phyloP scores from a whole-genome alignment of 1,140 invertebrate genomes.

The Aplysia californica region DNA sequence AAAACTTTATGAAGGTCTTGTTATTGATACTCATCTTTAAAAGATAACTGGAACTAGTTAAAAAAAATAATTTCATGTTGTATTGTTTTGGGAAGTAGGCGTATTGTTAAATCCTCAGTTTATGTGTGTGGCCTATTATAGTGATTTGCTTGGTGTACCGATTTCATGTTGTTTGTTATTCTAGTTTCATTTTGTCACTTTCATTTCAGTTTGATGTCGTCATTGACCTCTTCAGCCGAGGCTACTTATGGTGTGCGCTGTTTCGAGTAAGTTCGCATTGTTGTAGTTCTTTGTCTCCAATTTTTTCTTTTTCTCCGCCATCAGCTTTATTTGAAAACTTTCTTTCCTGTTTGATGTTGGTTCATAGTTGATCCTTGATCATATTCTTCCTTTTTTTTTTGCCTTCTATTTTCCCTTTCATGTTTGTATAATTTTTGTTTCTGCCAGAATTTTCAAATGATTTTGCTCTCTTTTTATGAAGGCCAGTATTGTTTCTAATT shows the following conservation, averaged over 20 bases:
- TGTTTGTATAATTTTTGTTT: not conserved
- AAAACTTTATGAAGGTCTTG: too few relatives aligned
- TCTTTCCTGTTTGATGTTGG: not conserved
- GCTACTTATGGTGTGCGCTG: conserved; percentile 51
- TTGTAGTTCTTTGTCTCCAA: not conserved
- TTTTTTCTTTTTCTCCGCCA: too few relatives aligned
- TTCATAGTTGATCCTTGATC: not conserved
- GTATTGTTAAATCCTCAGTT: not conserved
- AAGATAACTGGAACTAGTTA: not conserved
- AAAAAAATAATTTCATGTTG: not conserved
- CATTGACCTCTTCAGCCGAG: conserved; percentile 50
- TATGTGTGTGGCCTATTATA: not conserved
- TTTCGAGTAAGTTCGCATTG: conserved; percentile 37
- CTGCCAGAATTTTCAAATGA: not conserved
- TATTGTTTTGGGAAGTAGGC: not conserved
- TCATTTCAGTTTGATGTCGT: conserved; percentile 56
- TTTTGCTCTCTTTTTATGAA: too few relatives aligned
- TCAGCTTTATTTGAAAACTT: not conserved
- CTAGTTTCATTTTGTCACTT: too few relatives aligned
- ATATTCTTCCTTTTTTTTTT: not conserved
- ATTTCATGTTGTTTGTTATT: not conserved
- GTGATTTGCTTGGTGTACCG: not conserved
- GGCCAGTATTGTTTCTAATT: too few relatives aligned
- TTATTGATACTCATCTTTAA: not conserved
- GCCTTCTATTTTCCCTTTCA: not conserved